A percentile compares a stretch with the other conserved stretches of the same genome.
These are phyloP conservation scores for Agrypnia vestita DNA, from an alignment of 1,140 invertebrate species.

Conservation along the genomic window DNA sequence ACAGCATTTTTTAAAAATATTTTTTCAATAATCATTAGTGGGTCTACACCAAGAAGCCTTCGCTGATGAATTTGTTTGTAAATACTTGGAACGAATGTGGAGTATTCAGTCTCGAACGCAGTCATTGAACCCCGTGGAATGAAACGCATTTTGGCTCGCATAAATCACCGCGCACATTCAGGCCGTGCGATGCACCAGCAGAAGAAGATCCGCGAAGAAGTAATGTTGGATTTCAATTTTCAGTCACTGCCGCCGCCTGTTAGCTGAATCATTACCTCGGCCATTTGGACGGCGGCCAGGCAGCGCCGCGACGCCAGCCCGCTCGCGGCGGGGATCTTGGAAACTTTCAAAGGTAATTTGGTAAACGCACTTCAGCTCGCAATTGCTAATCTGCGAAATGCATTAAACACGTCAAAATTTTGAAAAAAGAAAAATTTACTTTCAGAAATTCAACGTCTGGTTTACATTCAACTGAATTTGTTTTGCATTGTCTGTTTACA, in stretches of 20 bases:
- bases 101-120: not conserved
- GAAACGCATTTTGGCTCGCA: constrained; percentile 15
- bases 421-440: no score
- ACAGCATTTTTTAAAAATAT: no score
- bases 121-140: constrained; percentile 26
- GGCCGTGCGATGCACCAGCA: not conserved
- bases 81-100: no score
- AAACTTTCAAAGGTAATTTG: constrained; percentile 33
- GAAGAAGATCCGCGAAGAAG: not conserved
- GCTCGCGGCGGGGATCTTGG: constrained; percentile 26
- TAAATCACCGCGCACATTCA: not conserved
- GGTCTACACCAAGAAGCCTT: no score
- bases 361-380: constrained; percentile 16
- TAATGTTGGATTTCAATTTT: constrained; percentile 26
- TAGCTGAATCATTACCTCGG: constrained; percentile 26
- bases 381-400: constrained; percentile 12
- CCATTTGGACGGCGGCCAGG: constrained; percentile 28
- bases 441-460: no score
- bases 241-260: constrained; percentile 16
- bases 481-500: no score
- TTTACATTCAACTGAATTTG: no score
- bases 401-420: not conserved
- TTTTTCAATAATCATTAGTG: no score
- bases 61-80: no score
- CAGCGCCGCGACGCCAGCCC: not conserved